Evolutionary conservation across 2,113 vertebrate species (phyloP), one percentile per base, ranked within the genome.

Genomic region (Tragelaphus buxtoni): DNA sequence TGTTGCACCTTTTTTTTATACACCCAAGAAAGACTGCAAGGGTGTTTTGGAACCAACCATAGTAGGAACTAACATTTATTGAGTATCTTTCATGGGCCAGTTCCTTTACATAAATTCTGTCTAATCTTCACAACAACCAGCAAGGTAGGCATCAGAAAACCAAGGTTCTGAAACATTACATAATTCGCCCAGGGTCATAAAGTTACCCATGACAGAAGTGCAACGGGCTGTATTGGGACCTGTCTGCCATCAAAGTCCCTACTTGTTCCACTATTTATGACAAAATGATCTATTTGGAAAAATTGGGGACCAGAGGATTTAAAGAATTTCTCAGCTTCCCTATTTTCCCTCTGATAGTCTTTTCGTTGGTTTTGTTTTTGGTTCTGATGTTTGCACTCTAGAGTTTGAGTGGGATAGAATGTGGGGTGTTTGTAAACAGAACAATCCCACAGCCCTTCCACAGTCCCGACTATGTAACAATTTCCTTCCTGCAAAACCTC

Each of bases 131-230:
- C 53, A 88, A 55, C 35, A 88, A 88, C 3, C 61, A 80, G 87
- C 45, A 72, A 92, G 83, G n/a, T 8, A 84, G 80, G 60, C 49
- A 85, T 74, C 51, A 95, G 80, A 96, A 97, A 95, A 80, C 16
- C 20, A 49, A 94, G 80, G n/a, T 77, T 97, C 86, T 76, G 86
- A 96, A 92, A 92, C 84, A 51, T 96, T 97, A 96, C 28, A 16
- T 93, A 97, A 95, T 84, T 94, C 53, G 28, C 30, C 30, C 61
- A 90, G 65, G 51, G 28, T 86, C 82, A 55, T 74, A 89, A 95
- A 93, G 47, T 80, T 65, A 83, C 49, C 60, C 51, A 30, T 26
- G 79, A 89, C 85, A 87, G 79, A 93, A 94, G 87, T 91, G 74
- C 86, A 85, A 85, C 22, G 63, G 85, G 11, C 55, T 72, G 39